Evolutionary conservation across 35 echinoderm and acorn worm species (phyloP).

Genomic region (Ophioderma brevispina): DNA sequence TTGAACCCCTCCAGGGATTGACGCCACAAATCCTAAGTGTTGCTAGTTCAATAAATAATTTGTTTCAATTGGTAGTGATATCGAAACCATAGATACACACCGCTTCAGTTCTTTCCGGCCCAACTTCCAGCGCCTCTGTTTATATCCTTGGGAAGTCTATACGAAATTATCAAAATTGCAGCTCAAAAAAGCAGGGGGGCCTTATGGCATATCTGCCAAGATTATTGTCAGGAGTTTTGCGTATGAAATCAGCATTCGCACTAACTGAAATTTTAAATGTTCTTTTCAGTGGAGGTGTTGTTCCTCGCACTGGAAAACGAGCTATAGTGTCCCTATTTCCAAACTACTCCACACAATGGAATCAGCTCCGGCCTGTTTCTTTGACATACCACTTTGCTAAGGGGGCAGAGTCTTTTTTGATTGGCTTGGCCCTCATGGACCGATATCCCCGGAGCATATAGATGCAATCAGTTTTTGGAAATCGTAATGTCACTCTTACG

Average conservation of each 20-base stretch:
- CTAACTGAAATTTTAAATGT: constrained; percentile 41
- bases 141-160: no score
- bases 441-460: constrained; percentile 2
- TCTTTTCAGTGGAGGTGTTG: constrained; percentile 15
- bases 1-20: no score
- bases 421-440: constrained; percentile 40
- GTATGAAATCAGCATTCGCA: constrained; percentile 32
- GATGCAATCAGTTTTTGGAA: constrained; percentile 59
- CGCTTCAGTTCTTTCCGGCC: no score
- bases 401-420: constrained; percentile 37
- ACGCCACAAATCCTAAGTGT: no score
- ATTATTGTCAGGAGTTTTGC: no score
- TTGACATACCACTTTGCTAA: constrained; percentile 56
- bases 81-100: no score
- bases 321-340: constrained; percentile 41
- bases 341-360: constrained; percentile 17
- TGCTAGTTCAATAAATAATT: no score
- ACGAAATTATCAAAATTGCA: no score
- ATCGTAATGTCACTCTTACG: not conserved
- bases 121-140: no score
- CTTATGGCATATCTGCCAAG: no score
- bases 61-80: no score
- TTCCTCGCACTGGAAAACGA: constrained; percentile 39
- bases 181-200: no score
- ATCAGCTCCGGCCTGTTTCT: constrained; percentile 41